These are phyloP conservation scores for Anoplophora glabripennis DNA, from an alignment of 1,140 invertebrate genomes.

Conservation along the genomic window DNA sequence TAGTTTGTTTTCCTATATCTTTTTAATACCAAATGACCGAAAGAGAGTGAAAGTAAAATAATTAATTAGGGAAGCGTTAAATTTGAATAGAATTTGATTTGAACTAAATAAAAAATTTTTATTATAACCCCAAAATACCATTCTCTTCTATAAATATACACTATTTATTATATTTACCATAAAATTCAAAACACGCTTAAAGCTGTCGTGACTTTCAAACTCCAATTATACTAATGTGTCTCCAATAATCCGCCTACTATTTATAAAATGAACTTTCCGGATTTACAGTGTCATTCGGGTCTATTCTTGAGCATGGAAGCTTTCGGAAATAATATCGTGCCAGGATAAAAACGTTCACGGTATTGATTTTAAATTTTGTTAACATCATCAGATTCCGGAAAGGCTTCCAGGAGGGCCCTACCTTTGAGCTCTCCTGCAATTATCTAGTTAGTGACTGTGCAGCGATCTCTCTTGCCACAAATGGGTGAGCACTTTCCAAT, in stretches of 20 bases:
- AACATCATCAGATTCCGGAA: not conserved
- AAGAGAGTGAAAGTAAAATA: too few species aligned
- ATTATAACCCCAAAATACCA: too few species aligned
- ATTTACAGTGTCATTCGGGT: not conserved
- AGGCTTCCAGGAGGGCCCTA: too few species aligned
- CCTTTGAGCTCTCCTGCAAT: too few species aligned
- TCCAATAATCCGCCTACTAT: not conserved
- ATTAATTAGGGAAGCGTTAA: too few species aligned
- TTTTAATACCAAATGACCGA: too few species aligned
- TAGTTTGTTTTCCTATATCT: too few species aligned
- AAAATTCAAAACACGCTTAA: not conserved
- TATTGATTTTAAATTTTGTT: constrained; percentile 13
- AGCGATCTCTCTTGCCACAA: not conserved
- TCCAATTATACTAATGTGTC: not conserved
- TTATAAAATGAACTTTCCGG: not conserved
- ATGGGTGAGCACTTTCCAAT: not conserved
- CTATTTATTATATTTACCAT: not conserved
- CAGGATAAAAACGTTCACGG: constrained; percentile 6
- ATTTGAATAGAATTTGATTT: too few species aligned
- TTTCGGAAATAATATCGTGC: constrained; percentile 1
- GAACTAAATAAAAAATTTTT: too few species aligned
- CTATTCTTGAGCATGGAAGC: not conserved
- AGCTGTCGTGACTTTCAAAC: not conserved
- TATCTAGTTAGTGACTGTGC: not conserved
- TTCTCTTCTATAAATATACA: too few species aligned